Conservation (phyloP, 2,113 vertebrate species). For the Butorides virescens region DNA sequence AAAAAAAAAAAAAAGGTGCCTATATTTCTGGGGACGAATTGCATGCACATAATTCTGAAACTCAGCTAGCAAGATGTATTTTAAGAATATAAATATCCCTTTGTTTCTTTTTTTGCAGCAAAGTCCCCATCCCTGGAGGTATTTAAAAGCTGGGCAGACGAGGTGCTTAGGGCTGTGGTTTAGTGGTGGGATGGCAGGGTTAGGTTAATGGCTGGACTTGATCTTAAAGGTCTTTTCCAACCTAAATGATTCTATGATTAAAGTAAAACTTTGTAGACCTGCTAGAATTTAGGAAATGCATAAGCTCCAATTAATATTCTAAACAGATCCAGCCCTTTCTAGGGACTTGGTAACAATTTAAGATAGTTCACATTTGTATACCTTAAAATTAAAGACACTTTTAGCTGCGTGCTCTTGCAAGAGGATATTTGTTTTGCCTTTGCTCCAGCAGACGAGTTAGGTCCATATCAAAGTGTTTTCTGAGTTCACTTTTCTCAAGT, state of each 20-base stretch:
- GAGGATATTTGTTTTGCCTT: background rate
- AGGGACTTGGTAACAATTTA: background rate
- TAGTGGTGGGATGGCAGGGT: too few relatives aligned
- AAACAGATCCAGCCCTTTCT: background rate
- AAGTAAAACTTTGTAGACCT: background rate
- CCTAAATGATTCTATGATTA: background rate
- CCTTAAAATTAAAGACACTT: background rate
- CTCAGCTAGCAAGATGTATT: background rate
- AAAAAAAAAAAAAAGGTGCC: background rate
- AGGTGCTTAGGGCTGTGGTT: too few relatives aligned
- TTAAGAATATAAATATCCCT: background rate
- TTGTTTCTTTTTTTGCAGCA: background rate
- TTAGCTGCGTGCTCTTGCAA: rapidly evolving
- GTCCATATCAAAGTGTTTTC: background rate
- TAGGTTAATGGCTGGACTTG: too few relatives aligned
- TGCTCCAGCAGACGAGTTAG: background rate
- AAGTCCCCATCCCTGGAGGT: background rate
- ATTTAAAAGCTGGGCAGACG: too few relatives aligned
- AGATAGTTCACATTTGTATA: background rate
- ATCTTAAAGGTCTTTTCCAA: too few relatives aligned
- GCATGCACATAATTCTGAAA: background rate
- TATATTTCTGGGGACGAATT: background rate
- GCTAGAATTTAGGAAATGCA: background rate
- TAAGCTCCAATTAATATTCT: background rate
- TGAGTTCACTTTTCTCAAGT: background rate